These are phyloP conservation scores for Callyntrura guangdongensis DNA, from an alignment of 2,888 invertebrate species.

Conservation along the genomic window DNA sequence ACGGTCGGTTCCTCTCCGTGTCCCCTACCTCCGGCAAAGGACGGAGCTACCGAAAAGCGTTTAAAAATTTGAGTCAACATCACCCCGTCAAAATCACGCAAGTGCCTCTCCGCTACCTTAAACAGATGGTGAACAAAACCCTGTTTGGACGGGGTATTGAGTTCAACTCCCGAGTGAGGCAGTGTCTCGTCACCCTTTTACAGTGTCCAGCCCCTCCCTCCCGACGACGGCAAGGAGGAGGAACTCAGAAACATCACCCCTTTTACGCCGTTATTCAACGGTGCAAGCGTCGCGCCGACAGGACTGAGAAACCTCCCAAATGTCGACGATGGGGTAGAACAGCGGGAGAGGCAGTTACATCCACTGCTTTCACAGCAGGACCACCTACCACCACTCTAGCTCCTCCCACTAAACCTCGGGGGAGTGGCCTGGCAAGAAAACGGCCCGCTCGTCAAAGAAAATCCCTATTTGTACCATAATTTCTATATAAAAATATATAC, in stretches of 20 bases:
- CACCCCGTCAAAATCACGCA: conserved; percentile 55
- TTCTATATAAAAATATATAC: too few relatives aligned
- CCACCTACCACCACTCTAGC: too few relatives aligned
- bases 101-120: conserved; percentile 25
- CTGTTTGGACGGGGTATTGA: conserved; percentile 8
- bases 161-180: not conserved
- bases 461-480: too few relatives aligned
- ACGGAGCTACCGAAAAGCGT: conserved; percentile 49
- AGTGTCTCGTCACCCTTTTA: conserved; percentile 31
- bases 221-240: too few relatives aligned
- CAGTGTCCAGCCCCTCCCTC: too few relatives aligned
- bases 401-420: too few relatives aligned
- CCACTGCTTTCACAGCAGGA: too few relatives aligned
- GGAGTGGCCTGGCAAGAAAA: too few relatives aligned
- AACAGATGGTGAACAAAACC: conserved; percentile 29
- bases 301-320: conserved; percentile 17
- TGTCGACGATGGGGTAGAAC: too few relatives aligned
- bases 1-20: conserved; percentile 46
- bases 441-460: too few relatives aligned
- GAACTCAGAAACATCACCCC: too few relatives aligned
- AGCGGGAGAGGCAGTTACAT: too few relatives aligned
- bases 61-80: conserved; percentile 6
- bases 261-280: conserved; percentile 45
- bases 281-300: conserved; percentile 32
- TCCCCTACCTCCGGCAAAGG: not conserved